These are phyloP conservation scores for Acrobasis repandana DNA, from an alignment of 2,888 invertebrate genomes.

Conservation along the genomic window DNA sequence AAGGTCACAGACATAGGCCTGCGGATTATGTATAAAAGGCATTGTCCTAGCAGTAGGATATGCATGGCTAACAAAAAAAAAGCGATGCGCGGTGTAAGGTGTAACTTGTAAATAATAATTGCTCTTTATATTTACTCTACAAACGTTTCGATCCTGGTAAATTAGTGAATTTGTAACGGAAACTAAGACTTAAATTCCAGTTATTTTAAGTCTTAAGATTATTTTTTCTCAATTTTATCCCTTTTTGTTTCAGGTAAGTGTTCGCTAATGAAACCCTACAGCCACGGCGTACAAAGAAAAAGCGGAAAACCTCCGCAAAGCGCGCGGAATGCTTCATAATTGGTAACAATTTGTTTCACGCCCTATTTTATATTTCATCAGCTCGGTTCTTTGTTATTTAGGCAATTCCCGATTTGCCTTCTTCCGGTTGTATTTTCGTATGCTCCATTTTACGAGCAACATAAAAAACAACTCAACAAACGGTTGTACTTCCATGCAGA, in stretches of 20 bases:
- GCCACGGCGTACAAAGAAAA: not conserved
- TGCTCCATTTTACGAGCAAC: slow-evolving; percentile 62
- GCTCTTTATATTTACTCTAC: no score
- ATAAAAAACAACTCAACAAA: slow-evolving; percentile 62
- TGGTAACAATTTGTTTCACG: slow-evolving; percentile 46
- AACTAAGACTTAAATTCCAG: no score
- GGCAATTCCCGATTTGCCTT: slow-evolving; percentile 56
- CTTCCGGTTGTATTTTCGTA: slow-evolving; percentile 56
- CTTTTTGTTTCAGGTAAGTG: slow-evolving; percentile 46
- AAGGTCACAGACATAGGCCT: no score
- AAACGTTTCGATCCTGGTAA: no score
- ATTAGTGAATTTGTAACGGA: no score
- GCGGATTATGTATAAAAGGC: no score
- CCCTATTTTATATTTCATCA: slow-evolving; percentile 43
- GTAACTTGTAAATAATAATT: no score
- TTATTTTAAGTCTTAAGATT: slow-evolving; percentile 20
- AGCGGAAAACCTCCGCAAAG: slow-evolving; percentile 4
- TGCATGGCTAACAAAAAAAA: no score
- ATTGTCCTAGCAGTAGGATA: no score
- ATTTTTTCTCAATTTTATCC: slow-evolving; percentile 30
- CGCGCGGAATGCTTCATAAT: slow-evolving; percentile 32
- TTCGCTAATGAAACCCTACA: slow-evolving; percentile 12
- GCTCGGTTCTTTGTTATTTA: slow-evolving; percentile 49
- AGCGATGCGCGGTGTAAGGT: no score
- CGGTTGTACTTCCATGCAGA: slow-evolving; percentile 46